Conservation (phyloP, 2,113 vertebrate genomes). For the Phasianus colchicus region DNA sequence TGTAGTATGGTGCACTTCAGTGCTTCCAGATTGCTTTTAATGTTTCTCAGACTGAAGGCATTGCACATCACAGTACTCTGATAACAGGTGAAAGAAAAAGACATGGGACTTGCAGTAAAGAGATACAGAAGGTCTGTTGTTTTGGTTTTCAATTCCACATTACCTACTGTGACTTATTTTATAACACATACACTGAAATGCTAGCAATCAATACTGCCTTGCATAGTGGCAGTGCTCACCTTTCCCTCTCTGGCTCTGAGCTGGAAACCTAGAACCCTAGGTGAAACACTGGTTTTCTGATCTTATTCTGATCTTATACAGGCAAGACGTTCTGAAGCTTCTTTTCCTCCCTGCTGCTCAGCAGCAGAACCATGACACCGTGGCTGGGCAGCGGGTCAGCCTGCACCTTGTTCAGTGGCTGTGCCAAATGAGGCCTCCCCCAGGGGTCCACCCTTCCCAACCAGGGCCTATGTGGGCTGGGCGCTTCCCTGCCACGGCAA, state of each 20-base stretch:
- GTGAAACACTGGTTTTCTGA: background rate
- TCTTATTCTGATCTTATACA: background rate
- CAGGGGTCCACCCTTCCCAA: background rate
- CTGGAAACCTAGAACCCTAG: background rate
- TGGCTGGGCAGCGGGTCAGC: no score
- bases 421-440: no score
- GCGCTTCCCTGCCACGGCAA: background rate
- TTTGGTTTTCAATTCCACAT: background rate
- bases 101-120: background rate
- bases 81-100: background rate
- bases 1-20: background rate
- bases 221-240: background rate
- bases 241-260: background rate
- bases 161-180: background rate
- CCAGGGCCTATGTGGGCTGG: background rate
- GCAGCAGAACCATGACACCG: rapidly evolving
- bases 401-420: no score
- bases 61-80: background rate
- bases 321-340: background rate
- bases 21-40: background rate
- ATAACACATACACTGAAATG: background rate
- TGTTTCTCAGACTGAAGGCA: background rate
- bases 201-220: background rate
- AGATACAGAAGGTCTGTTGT: background rate
- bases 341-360: background rate